These are phyloP conservation scores for Leptocoma aspasia DNA, from an alignment of 2,113 vertebrate genomes.

Conservation along the genomic window DNA sequence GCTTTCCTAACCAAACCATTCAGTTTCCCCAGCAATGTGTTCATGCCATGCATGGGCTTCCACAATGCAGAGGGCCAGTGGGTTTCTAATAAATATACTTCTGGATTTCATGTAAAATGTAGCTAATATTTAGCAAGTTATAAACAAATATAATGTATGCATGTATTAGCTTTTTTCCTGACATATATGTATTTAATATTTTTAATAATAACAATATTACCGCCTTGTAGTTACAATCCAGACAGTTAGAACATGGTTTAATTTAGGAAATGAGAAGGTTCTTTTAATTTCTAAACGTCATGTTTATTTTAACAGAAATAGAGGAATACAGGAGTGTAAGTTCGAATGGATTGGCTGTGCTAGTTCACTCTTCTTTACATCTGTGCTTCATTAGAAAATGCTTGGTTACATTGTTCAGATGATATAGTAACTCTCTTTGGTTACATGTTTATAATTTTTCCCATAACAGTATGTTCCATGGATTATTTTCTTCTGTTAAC, in stretches of 20 bases:
- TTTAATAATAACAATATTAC: background rate
- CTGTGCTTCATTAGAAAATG: constrained; percentile 71
- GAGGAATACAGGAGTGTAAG: constrained; percentile 6
- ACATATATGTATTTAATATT: background rate
- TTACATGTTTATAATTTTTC: constrained; percentile 54
- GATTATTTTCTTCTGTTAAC: background rate
- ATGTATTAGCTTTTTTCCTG: constrained; percentile 17
- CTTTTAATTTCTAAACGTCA: background rate
- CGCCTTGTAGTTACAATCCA: background rate
- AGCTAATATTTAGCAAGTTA: constrained; percentile 15
- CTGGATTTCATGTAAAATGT: constrained; percentile 2
- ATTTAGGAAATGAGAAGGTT: background rate
- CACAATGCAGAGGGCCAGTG: background rate
- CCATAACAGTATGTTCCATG: constrained; percentile 32
- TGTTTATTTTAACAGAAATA: constrained; percentile 23
- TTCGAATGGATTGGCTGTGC: constrained; percentile 54
- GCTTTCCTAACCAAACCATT: constrained; percentile 50
- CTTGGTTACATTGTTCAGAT: constrained; percentile 58
- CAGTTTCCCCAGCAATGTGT: background rate
- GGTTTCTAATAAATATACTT: background rate
- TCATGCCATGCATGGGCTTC: constrained; percentile 33
- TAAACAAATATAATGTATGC: constrained; percentile 9
- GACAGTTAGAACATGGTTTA: background rate
- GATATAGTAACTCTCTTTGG: constrained; percentile 24
- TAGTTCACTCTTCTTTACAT: constrained; percentile 69